Evolutionary conservation across 2,797 vertebrate genomes (phyloP).

Genomic region (Periophthalmus magnuspinnatus): DNA sequence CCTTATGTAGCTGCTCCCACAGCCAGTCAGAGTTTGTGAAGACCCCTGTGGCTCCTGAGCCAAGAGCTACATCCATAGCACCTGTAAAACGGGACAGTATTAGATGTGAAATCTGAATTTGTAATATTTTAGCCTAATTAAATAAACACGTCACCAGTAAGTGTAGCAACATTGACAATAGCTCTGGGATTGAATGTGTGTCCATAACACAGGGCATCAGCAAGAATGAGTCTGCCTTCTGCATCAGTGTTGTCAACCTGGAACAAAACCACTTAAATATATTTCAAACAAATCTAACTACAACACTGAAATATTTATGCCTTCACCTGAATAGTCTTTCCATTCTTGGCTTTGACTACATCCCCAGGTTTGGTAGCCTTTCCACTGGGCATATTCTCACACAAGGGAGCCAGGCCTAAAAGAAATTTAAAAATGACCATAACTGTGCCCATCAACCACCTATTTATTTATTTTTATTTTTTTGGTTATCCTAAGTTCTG

Average conservation of each 20-base stretch:
- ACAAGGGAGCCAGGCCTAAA: constrained; percentile 90
- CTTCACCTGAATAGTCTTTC: constrained; percentile 95
- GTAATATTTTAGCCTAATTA: not conserved
- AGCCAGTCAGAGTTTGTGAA: constrained; percentile 96
- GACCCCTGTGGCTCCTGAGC: constrained; percentile 92
- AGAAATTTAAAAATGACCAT: not conserved
- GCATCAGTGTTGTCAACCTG: constrained; percentile 98
- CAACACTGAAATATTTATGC: not conserved
- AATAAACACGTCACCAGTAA: constrained; percentile 82
- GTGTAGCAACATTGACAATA: constrained; percentile 90
- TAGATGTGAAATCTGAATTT: not conserved
- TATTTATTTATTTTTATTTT: not conserved
- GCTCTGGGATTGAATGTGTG: constrained; percentile 87
- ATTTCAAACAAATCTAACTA: not conserved
- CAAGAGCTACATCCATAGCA: constrained; percentile 92
- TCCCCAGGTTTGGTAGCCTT: constrained; percentile 95
- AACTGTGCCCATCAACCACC: not conserved
- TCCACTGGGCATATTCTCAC: constrained; percentile 97
- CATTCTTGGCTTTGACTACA: constrained; percentile 91
- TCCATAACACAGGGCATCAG: constrained; percentile 90
- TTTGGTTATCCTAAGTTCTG: not conserved
- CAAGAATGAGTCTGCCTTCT: constrained; percentile 90
- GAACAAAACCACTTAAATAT: constrained; percentile 8
- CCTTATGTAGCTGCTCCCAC: constrained; percentile 90
- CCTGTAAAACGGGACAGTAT: constrained; percentile 68